Conservation (phyloP, 2,888 invertebrate species). For the Xylocampa areola region DNA sequence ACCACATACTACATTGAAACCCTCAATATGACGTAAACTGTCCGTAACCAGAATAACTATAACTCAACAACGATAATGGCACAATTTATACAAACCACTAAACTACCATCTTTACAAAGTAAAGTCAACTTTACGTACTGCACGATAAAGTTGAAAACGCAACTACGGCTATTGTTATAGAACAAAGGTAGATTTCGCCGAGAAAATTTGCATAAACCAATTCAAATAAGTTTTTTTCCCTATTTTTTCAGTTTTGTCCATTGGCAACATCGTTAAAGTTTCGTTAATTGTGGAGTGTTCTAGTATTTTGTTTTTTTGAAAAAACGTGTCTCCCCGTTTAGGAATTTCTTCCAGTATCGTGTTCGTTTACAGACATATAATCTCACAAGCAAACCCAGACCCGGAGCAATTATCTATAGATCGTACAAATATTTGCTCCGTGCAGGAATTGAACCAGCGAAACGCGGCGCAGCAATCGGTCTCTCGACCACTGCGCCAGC, state of each 20-base stretch:
- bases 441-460: no score
- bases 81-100: slow-evolving; percentile 49
- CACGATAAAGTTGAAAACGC: slow-evolving; percentile 31
- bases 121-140: slow-evolving; percentile 23
- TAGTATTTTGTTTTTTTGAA: slow-evolving; percentile 62
- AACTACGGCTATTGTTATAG: slow-evolving; percentile 11
- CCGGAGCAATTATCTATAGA: no score
- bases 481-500: no score
- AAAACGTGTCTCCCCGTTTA: no score
- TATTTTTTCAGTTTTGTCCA: slow-evolving; percentile 56
- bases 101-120: slow-evolving; percentile 13
- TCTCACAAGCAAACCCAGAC: no score
- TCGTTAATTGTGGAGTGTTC: slow-evolving; percentile 69
- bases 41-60: slow-evolving; percentile 55
- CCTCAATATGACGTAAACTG: slow-evolving; percentile 21
- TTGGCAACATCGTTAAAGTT: slow-evolving; percentile 75
- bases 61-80: slow-evolving; percentile 51
- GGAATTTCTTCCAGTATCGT: slow-evolving; percentile 16
- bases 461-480: no score
- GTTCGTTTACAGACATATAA: neutral
- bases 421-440: no score
- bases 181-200: slow-evolving; percentile 39
- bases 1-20: no score
- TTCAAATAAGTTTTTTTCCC: slow-evolving; percentile 48
- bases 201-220: slow-evolving; percentile 59